Percentiles rank a stretch among this genome's conserved stretches.
These are phyloP conservation scores for Zosterops lateralis DNA, from an alignment of 2,113 vertebrate genomes.

Conservation along the genomic window DNA sequence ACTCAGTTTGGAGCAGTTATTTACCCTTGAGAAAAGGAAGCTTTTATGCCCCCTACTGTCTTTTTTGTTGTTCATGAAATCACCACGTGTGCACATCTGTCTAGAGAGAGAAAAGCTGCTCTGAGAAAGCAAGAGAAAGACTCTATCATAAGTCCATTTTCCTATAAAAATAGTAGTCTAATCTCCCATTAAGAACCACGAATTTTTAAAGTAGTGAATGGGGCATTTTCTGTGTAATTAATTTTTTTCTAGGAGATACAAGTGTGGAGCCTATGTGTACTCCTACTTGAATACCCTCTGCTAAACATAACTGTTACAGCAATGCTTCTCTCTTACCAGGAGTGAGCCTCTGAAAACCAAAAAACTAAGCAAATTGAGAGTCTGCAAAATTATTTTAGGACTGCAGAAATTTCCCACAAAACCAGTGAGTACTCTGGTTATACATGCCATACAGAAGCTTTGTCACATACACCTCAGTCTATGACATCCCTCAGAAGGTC, in stretches of 20 bases:
- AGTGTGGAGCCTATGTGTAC: not conserved
- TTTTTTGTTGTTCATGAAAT: not conserved
- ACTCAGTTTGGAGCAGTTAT: not conserved
- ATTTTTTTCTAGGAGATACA: not conserved
- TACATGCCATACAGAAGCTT: not conserved
- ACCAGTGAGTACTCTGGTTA: not conserved
- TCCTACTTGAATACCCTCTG: not conserved
- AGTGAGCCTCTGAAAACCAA: not conserved
- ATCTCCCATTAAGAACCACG: not conserved
- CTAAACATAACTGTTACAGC: not conserved
- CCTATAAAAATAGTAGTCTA: not conserved
- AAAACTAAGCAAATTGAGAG: not conserved
- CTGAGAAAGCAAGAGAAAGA: not conserved
- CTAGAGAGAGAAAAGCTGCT: not conserved
- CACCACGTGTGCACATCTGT: accelerated
- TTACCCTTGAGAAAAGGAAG: not conserved
- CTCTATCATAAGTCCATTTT: not conserved
- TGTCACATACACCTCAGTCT: not conserved
- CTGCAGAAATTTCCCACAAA: not conserved
- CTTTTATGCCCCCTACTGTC: not conserved
- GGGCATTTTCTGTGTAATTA: not conserved
- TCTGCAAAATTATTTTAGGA: not conserved
- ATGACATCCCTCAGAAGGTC: not conserved
- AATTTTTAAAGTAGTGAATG: not conserved
- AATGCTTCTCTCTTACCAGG: not conserved